Evolutionary conservation across 2,113 vertebrate species (phyloP), one percentile per base, ranked within the genome.

Genomic region (Phrynosoma platyrhinos): DNA sequence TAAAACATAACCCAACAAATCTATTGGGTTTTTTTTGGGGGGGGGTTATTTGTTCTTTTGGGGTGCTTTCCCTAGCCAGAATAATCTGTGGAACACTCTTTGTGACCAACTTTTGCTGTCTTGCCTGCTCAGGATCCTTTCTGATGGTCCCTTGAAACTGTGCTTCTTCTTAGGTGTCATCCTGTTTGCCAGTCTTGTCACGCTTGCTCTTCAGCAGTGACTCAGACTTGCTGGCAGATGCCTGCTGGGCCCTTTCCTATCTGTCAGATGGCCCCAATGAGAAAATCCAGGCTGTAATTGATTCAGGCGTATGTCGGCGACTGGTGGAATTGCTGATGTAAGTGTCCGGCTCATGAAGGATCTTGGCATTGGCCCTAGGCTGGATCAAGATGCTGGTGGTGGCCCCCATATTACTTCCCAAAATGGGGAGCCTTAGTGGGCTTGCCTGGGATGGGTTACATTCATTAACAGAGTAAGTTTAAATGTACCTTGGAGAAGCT

Each of bases 181-280:
- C 98, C 79, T 99, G 99, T 97, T 97, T 99, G 96, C 98, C 98
- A 4, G 98, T 99, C 21, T 95, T 99, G 92, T 99, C 99, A 91
- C 97, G 98, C 66, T 97, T 99, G 40, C 97, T 99, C 90, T 99
- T 99, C 96, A 99, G 98, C 97, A 99, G 98, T 36, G 99, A 99
- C 94, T 97, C 98, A 42, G 99, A 99, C 97, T 95, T 99, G 94
- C 96, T 99, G 95, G 99, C 99, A 55, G 99, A 99, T 25, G 99
- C 98, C 0, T 99, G 99, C 96, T 99, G 99, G 99, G 99, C 99
- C 52, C 97, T 99, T 47, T 99, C 98, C 93, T 99, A 99, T 94
- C 97, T 99, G 83, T 99, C 99, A 0, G 99, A 99, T 84, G 99
- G 99, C 25, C 98, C 99, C 93, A 99, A 99, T 58, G 99, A 99